A percentile compares a stretch with the other conserved stretches of the same genome.
Conservation (phyloP, 2,888 invertebrate species). For the Zootermopsis nevadensis region DNA sequence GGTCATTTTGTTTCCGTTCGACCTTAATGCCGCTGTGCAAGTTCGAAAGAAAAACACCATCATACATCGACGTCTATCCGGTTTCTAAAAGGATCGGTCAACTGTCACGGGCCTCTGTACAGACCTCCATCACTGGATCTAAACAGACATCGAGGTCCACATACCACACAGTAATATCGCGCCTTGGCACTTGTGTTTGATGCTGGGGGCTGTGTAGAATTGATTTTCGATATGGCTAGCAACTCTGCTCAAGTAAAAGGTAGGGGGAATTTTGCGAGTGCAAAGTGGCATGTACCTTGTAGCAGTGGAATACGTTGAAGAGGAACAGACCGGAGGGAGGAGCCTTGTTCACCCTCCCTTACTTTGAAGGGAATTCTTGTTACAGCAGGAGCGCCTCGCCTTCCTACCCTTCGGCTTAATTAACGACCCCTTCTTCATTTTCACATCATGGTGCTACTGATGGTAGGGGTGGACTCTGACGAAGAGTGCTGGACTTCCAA, state of each 20-base stretch:
- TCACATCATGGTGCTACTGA: conserved; percentile 16
- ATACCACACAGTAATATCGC: conserved; percentile 13
- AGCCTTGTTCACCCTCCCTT: conserved; percentile 10
- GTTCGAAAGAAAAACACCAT: neutral
- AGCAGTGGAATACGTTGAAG: neutral
- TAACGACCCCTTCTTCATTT: conserved; percentile 32
- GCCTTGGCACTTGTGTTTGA: neutral
- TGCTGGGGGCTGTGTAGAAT: conserved; percentile 13
- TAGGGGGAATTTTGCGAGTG: conserved; percentile 28
- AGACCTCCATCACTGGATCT: neutral
- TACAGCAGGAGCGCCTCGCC: neutral
- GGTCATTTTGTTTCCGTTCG: conserved; percentile 21
- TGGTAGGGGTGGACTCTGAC: neutral
- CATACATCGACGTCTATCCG: neutral
- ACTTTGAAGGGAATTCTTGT: conserved; percentile 5
- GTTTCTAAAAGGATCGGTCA: neutral
- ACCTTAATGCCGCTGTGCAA: conserved; percentile 7
- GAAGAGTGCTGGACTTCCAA: conserved; percentile 18
- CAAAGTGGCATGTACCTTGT: conserved; percentile 30
- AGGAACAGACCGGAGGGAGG: conserved; percentile 7
- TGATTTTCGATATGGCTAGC: conserved; percentile 30
- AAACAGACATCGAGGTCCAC: neutral
- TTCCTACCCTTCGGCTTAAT: conserved; percentile 31
- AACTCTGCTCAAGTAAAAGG: neutral
- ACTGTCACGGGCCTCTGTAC: neutral